phyloP scores from a whole-genome alignment of 2,113 vertebrate genomes.

The Copsychus sechellarum region DNA sequence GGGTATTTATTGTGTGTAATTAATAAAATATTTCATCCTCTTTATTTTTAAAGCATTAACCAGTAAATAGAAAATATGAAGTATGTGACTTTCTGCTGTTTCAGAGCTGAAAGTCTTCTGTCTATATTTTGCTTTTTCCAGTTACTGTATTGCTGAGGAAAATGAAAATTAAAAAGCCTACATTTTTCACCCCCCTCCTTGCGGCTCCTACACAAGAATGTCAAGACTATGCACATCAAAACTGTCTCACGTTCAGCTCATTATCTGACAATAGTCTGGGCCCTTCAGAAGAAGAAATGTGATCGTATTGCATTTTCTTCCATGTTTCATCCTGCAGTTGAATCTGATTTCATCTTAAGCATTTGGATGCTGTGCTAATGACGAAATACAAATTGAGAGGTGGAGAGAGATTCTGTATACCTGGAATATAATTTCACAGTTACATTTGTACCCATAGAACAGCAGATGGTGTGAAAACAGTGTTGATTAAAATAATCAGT shows the following conservation, averaged over 20 bases:
- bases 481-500: constrained; percentile 38
- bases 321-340: neutral
- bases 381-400: neutral
- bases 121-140: neutral
- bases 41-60: neutral
- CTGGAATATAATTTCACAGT: neutral
- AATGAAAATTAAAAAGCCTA: neutral
- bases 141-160: neutral
- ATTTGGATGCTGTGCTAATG: neutral
- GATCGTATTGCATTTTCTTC: neutral
- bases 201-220: neutral
- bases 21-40: neutral
- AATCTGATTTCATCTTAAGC: neutral
- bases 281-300: neutral
- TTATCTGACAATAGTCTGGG: neutral
- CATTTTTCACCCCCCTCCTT: neutral
- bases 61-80: neutral
- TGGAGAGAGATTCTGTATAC: neutral
- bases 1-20: neutral
- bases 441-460: neutral
- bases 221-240: neutral
- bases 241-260: neutral
- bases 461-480: neutral
- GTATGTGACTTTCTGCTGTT: neutral
- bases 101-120: neutral